Percentiles rank a stretch among this genome's conserved stretches.
Evolutionary conservation across 2,888 invertebrate genomes (phyloP).

Genomic region (Cephonodes hylas): DNA sequence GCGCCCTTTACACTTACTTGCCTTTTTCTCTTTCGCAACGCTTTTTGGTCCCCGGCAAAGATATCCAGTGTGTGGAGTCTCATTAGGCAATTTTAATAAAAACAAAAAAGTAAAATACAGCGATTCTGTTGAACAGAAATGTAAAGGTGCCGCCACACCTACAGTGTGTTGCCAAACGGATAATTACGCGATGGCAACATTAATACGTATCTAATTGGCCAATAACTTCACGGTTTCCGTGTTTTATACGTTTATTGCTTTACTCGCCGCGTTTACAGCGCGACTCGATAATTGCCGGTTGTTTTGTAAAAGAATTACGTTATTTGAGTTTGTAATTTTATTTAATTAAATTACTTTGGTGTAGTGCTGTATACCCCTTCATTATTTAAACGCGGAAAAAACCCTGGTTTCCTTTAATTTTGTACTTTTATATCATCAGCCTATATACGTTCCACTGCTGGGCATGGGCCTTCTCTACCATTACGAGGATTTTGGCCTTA

Average conservation of each 20-base stretch:
- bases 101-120: too few species aligned
- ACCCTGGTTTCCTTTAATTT: background rate
- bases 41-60: too few species aligned
- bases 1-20: too few species aligned
- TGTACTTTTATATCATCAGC: too few species aligned
- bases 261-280: background rate
- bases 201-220: slow-evolving; percentile 31
- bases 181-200: background rate
- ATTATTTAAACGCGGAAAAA: background rate
- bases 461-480: too few species aligned
- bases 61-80: too few species aligned
- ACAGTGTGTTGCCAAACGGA: background rate
- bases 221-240: slow-evolving; percentile 26
- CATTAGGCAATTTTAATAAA: too few species aligned
- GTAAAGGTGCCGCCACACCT: background rate
- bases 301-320: background rate
- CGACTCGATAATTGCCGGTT: background rate
- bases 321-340: slow-evolving; percentile 1
- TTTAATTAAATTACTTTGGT: background rate
- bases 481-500: too few species aligned
- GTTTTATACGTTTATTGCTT: slow-evolving; percentile 23
- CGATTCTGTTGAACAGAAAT: background rate
- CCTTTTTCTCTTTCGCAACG: too few species aligned
- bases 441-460: too few species aligned
- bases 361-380: background rate